A percentile compares a stretch with the other conserved stretches of the same genome.
These are phyloP conservation scores for Muricea muricata DNA, from an alignment of 92 coral and sea anemone genomes.

Conservation along the genomic window DNA sequence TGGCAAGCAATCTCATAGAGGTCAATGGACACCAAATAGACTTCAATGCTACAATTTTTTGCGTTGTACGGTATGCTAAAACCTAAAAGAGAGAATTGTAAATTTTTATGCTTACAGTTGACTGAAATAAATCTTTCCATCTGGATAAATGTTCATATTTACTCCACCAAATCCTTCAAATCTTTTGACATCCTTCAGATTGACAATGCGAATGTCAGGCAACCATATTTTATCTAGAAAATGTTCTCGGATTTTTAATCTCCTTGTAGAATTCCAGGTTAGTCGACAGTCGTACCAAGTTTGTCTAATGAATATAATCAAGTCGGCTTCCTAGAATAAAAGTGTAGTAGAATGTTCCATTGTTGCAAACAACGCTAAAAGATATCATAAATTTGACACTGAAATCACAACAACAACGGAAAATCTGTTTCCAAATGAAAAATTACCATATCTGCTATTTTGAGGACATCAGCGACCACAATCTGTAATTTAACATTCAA, in stretches of 20 bases:
- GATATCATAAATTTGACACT: no score
- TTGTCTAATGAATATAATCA: conserved; percentile 52
- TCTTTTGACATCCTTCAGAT: background rate
- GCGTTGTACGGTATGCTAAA: background rate
- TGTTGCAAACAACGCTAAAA: no score
- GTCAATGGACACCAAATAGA: no score
- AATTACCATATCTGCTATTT: conserved; percentile 8
- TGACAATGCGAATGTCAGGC: conserved; percentile 56
- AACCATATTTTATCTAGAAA: conserved; percentile 72
- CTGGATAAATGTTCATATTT: background rate
- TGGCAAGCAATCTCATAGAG: no score
- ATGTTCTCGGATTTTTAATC: background rate
- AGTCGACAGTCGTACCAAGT: conserved; percentile 62
- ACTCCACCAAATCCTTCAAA: conserved; percentile 15
- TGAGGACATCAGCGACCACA: conserved; percentile 1
- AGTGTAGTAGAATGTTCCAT: no score
- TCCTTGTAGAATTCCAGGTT: background rate
- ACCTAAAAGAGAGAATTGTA: no score
- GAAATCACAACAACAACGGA: background rate
- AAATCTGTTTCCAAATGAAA: background rate
- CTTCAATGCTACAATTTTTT: no score
- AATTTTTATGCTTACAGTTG: background rate
- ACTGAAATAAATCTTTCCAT: background rate
- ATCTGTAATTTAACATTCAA: background rate
- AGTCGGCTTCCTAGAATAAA: conserved; percentile 57